Base-by-base conservation (phyloP, 1,140 invertebrate species). In the Epicauta chinensis region DNA sequence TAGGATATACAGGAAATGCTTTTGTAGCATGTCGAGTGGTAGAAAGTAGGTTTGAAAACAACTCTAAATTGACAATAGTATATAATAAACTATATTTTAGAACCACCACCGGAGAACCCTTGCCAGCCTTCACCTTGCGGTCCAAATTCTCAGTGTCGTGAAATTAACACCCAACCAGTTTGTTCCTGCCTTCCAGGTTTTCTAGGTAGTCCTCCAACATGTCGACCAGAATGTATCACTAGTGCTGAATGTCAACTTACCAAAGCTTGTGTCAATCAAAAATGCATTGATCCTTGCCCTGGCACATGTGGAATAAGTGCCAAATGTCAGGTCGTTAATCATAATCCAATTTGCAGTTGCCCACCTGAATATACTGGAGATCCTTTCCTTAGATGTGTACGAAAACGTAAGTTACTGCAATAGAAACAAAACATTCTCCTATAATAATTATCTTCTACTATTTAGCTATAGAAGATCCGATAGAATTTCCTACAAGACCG, bases 271-370 rank as follows among this genome's bases (percentile, higher is more conserved):
- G 73, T 88, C n/a, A 80, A 84, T 63, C 76, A 80, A 56, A 80
- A 81, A 66, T 91, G 88, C 66, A 67, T 78, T 15, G 81, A 90
- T 73, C 87, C 88, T 10, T 91, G 89, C 63, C 64, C 70, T 34
- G 71, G 78, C 45, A 71, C 84, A 42, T 90, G 87, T 62, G 86
- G 87, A 36, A 71, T 82, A 0, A 81, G 85, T 67, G 84, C 87
- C 15, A 74, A 82, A 32, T 89, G 87, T 61, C 72, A 78, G 56
- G 84, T 86, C 37, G 74, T 76, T 10, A 79, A 86, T 62, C 87
- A 90, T 58, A 77, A 75, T 65, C 77, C 73, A 10, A 73, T 79
- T 11, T 89, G 87, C 60, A 72, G 77, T 41, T 91, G 87, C 65
- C 75, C 79, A 16, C 75, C 79, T 36, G 83, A 84, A 52, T 86